Evolutionary conservation across 2,113 vertebrate genomes (phyloP), one percentile per base, ranked within the genome.

Genomic region (Chionodraco myersi): DNA sequence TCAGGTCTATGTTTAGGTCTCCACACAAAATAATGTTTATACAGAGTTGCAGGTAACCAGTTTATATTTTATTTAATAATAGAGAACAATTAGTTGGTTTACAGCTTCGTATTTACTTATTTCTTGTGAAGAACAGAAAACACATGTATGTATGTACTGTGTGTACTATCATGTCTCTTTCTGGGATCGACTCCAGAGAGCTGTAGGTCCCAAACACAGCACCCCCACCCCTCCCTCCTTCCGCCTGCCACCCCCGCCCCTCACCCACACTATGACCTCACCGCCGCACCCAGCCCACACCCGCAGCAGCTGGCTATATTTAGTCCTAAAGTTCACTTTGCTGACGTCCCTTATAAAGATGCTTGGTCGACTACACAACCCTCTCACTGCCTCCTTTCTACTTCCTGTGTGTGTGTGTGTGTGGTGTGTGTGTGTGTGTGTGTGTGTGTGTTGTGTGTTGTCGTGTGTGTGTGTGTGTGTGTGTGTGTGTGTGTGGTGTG

Each of bases 201-300:
- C 48, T 71, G 44, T 45, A 76, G 53, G 48, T 61, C 79, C 75
- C 80, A 80, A 88, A 87, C 36, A 63, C 77, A 73, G 26, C 72
- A 77, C 54, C 60, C 87, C 61, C 86, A 49, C 72, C 79, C 75
- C 57, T 79, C 51, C 21, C 57, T 79, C 51, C 21, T 59, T 79
- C 72, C 36, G 26, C 77, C 77, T 67, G 47, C 80, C 66, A 49
- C 51, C 73, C 73, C 63, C 77, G 26, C 76, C 77, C 85, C 73
- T 69, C 77, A 73, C 83, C 86, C 83, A 84, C 79, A 78, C 80
- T n/a, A 92, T 93, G 92, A 94, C 83, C 75, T 94, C 90, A 94
- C 85, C 44, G 72, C 89, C 87, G 26, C 90, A 72, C 88, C 92
- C 91, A 73, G 79, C 78, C 80, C 86, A 87, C 87, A 80, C 90